Percentiles rank a stretch among this genome's conserved stretches.
phyloP scores from a whole-genome alignment of 2,113 vertebrate genomes.

The Malaclemys terrapin region DNA sequence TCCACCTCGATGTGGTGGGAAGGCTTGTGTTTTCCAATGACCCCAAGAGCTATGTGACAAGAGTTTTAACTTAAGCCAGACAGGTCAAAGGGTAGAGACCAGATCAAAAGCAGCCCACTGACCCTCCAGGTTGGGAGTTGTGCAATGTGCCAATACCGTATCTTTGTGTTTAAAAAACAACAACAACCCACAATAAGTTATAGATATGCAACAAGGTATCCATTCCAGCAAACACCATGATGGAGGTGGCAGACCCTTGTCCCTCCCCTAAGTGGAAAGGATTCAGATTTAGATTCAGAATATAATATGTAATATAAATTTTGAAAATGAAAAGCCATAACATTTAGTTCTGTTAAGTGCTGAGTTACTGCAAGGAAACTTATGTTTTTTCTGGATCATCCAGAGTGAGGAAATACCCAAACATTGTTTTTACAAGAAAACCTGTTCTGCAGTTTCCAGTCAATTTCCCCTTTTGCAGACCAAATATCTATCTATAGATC shows the following conservation, averaged over 20 bases:
- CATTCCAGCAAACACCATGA: neutral
- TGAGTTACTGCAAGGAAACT: neutral
- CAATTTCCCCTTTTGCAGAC: neutral
- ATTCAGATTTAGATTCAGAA: neutral
- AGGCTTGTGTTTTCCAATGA: neutral
- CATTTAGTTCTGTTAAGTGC: neutral
- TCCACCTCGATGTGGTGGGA: neutral
- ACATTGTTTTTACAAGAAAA: neutral
- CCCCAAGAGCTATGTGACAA: neutral
- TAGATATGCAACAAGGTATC: neutral
- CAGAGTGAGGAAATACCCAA: neutral
- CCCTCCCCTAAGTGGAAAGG: neutral
- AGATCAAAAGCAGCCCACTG: neutral
- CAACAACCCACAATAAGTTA: neutral
- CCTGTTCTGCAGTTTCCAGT: rapidly evolving
- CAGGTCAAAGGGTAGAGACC: neutral
- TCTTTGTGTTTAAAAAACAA: too few relatives aligned
- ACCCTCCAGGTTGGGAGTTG: neutral
- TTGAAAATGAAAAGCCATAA: neutral
- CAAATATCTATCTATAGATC: neutral
- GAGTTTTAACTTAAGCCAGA: neutral
- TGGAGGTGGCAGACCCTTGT: neutral
- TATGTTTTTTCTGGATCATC: neutral
- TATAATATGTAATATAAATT: neutral
- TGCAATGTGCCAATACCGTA: too few relatives aligned